Percentiles rank a stretch among this genome's conserved stretches.
These are phyloP conservation scores for Harpalus rubripes DNA, from an alignment of 2,888 invertebrate species.

Conservation along the genomic window DNA sequence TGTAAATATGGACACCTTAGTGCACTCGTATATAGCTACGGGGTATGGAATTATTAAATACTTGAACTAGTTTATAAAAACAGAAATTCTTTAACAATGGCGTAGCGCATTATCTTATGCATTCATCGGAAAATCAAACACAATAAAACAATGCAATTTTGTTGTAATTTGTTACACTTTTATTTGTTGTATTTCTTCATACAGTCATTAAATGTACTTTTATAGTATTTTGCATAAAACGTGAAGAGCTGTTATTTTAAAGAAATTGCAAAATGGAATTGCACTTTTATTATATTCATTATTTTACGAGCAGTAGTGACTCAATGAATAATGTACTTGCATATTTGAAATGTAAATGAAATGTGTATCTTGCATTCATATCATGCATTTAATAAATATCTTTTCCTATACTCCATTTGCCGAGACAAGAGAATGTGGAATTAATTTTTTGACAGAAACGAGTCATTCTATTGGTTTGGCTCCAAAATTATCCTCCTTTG, in stretches of 20 bases:
- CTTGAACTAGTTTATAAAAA: background rate
- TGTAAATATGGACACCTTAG: background rate
- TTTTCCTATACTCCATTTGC: no score
- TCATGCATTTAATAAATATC: no score
- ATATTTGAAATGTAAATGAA: no score
- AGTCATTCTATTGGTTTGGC: no score
- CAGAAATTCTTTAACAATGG: background rate
- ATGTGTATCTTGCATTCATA: no score
- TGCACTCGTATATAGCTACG: background rate
- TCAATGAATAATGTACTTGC: no score
- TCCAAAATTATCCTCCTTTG: no score
- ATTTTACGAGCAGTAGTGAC: no score
- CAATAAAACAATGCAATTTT: slow-evolving; percentile 7
- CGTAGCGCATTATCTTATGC: background rate
- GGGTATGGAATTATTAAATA: background rate
- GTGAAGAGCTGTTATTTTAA: background rate
- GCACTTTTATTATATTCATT: background rate
- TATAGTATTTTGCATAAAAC: background rate
- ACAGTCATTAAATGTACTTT: background rate
- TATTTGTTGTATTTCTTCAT: slow-evolving; percentile 7
- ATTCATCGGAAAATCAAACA: background rate
- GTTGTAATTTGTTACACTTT: slow-evolving; percentile 3
- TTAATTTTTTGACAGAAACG: no score
- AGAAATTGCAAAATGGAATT: slow-evolving; percentile 3
- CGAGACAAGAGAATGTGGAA: no score